Evolutionary conservation across 2,113 vertebrate species (phyloP).

Genomic region (Sorex araneus): DNA sequence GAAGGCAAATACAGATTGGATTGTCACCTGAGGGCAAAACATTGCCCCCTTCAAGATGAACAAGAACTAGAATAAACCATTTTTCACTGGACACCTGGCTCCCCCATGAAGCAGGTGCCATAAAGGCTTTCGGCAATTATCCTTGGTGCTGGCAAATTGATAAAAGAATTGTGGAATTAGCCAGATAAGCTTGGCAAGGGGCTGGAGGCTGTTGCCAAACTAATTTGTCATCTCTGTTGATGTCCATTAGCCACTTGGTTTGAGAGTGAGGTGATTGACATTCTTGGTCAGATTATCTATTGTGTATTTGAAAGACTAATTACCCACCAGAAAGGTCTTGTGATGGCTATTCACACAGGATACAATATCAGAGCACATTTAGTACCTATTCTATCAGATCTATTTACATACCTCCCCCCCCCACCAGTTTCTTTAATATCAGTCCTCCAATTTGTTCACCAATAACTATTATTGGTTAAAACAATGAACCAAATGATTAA

Average conservation of each 20-base stretch:
- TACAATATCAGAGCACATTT: neutral
- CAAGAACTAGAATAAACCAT: neutral
- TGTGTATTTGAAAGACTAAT: neutral
- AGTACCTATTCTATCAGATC: neutral
- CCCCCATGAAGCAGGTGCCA: neutral
- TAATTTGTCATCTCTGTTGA: neutral
- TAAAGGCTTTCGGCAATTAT: neutral
- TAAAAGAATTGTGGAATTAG: neutral
- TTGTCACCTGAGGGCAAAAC: neutral
- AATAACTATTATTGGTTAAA: no score
- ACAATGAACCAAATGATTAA: neutral
- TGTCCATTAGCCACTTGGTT: neutral
- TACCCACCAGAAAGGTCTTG: neutral
- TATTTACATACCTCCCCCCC: neutral
- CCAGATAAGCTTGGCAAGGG: neutral
- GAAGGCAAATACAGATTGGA: neutral
- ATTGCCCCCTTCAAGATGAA: neutral
- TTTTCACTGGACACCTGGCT: neutral
- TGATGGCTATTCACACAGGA: neutral
- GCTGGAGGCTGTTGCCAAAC: neutral
- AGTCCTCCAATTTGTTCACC: neutral
- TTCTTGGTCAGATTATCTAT: neutral
- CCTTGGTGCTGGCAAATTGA: neutral
- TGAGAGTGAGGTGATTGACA: neutral
- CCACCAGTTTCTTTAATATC: neutral